Conservation (phyloP, 2,888 invertebrate genomes). For the Eretmocerus hayati region DNA sequence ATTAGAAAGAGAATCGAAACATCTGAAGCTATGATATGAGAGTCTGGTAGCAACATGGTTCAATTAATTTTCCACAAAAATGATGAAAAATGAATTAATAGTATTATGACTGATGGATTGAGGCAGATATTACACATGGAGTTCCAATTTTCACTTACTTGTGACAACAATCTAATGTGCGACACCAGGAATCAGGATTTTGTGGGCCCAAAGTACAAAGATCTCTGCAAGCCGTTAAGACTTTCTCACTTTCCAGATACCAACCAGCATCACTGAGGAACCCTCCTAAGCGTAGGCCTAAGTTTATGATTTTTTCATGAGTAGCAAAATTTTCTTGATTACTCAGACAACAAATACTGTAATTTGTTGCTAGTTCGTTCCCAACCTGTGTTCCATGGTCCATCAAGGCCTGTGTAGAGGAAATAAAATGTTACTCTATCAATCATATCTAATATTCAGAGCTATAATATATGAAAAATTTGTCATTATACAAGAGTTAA, state of each 20-base stretch:
- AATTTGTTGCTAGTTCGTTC: conserved; percentile 42
- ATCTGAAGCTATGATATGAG: too few relatives aligned
- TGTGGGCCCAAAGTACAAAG: conserved; percentile 55
- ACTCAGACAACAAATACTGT: conserved; percentile 32
- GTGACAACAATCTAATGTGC: conserved; percentile 77
- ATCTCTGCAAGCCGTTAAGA: conserved; percentile 62
- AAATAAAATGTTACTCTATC: conserved; percentile 3
- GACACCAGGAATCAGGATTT: conserved; percentile 55
- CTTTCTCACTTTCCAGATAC: conserved; percentile 69
- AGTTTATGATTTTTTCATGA: conserved; percentile 35
- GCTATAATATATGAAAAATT: not conserved
- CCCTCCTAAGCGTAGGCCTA: conserved; percentile 51
- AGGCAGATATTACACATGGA: too few relatives aligned
- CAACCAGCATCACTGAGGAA: conserved; percentile 88
- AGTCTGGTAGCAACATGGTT: too few relatives aligned
- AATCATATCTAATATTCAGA: not conserved
- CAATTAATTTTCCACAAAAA: too few relatives aligned
- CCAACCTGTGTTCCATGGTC: conserved; percentile 58
- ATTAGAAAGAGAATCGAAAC: too few relatives aligned
- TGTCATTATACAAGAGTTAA: not conserved
- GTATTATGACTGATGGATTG: too few relatives aligned
- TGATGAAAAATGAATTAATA: too few relatives aligned
- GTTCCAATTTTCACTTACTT: too few relatives aligned
- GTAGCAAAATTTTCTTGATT: conserved; percentile 26
- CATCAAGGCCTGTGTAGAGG: conserved; percentile 51